Percentiles rank a stretch among this genome's conserved stretches.
Conservation (phyloP, 2,888 invertebrate genomes). For the Drosophila paranaensis region DNA sequence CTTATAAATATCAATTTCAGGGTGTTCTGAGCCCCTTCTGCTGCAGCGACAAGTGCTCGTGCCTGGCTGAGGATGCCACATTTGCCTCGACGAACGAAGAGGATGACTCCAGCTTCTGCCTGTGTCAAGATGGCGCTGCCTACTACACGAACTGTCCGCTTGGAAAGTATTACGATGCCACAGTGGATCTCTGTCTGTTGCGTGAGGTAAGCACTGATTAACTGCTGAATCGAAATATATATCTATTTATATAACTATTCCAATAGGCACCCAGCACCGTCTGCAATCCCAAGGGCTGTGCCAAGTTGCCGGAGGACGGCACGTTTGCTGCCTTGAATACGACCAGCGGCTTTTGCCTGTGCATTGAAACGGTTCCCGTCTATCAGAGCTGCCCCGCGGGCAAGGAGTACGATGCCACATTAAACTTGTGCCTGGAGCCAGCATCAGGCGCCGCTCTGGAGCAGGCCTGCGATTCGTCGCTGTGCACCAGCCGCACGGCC, state of each 20-base stretch:
- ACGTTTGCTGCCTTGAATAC: conserved; percentile 42
- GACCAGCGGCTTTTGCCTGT: conserved; percentile 46
- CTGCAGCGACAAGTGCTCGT: conserved; percentile 24
- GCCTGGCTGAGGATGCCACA: background rate
- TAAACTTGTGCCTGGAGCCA: conserved; percentile 6
- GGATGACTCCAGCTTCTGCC: conserved; percentile 39
- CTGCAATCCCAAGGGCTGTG: conserved; percentile 40
- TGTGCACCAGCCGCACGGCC: conserved; percentile 20
- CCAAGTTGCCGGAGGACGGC: background rate
- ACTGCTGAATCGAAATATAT: too few relatives aligned
- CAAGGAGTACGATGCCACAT: background rate
- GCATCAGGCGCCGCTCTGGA: background rate
- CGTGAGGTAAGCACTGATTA: conserved; percentile 21
- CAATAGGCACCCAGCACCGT: conserved; percentile 45
- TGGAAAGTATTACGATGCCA: conserved; percentile 12
- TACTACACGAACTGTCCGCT: conserved; percentile 19
- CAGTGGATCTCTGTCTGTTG: conserved; percentile 46
- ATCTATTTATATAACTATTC: background rate
- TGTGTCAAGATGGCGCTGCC: conserved; percentile 28
- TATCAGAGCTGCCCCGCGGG: conserved; percentile 28
- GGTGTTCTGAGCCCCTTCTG: conserved; percentile 19
- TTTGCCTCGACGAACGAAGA: conserved; percentile 29
- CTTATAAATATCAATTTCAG: too few relatives aligned
- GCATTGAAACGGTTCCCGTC: conserved; percentile 23
- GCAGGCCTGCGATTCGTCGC: conserved; percentile 31